Percentiles rank a stretch among this genome's conserved stretches.
Evolutionary conservation across 2,797 vertebrate genomes (phyloP).

Genomic region (Tamandua tetradactyla): DNA sequence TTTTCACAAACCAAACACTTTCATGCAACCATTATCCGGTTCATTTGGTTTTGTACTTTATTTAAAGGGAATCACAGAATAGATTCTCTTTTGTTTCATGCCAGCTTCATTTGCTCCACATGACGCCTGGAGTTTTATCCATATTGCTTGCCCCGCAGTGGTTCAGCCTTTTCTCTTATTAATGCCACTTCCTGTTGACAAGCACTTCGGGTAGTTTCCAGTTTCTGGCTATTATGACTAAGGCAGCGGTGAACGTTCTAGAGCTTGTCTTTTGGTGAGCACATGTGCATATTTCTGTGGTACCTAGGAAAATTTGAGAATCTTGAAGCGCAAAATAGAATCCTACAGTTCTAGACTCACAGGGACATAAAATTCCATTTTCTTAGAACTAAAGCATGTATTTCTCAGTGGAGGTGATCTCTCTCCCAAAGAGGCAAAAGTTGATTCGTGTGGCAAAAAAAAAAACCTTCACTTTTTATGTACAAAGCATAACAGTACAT

Average conservation of each 20-base stretch:
- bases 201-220: background rate
- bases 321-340: background rate
- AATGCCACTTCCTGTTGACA: background rate
- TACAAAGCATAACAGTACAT: background rate
- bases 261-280: background rate
- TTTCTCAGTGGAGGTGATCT: background rate
- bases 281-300: background rate
- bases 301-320: background rate
- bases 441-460: background rate
- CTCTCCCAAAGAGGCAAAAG: background rate
- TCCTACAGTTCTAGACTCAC: background rate
- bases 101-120: background rate
- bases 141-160: fast-evolving
- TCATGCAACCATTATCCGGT: too few species aligned
- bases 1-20: too few species aligned
- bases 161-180: background rate
- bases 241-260: background rate
- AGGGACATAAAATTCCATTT: background rate
- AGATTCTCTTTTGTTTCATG: background rate
- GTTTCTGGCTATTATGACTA: too few species aligned
- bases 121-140: too few species aligned
- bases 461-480: background rate
- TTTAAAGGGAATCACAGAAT: background rate
- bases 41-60: too few species aligned
- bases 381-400: background rate